phyloP scores from a whole-genome alignment of 2,888 invertebrate species.

The Hanleya hanleyi region DNA sequence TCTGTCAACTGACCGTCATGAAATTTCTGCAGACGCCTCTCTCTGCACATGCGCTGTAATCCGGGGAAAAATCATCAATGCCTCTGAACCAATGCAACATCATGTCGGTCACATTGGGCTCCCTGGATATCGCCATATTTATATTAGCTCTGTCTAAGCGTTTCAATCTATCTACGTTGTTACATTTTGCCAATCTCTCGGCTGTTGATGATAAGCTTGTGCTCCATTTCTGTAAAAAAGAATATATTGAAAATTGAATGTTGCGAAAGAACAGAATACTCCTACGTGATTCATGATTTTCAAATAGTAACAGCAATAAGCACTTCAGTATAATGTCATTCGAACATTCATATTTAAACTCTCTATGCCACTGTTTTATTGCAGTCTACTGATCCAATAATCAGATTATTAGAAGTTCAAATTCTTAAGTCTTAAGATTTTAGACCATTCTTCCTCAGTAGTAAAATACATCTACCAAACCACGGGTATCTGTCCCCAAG shows the following conservation, averaged over 20 bases:
- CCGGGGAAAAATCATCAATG: constrained; percentile 4
- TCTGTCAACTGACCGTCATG: constrained; percentile 20
- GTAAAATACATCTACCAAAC: too few species aligned
- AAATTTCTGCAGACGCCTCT: constrained; percentile 11
- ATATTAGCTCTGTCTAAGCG: background rate
- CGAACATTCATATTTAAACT: too few species aligned
- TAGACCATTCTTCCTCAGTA: too few species aligned
- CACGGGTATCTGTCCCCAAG: too few species aligned
- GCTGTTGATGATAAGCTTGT: constrained; percentile 4
- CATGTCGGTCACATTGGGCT: background rate
- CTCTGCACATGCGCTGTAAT: constrained; percentile 9
- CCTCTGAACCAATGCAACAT: constrained; percentile 15
- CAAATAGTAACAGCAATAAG: too few species aligned
- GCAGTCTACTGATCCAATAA: too few species aligned
- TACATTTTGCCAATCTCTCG: background rate
- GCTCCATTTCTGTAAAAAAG: constrained; percentile 17
- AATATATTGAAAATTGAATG: background rate
- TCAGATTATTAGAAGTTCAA: too few species aligned
- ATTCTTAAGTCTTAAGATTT: too few species aligned
- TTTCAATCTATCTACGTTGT: background rate
- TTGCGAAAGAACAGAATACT: too few species aligned
- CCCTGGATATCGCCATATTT: background rate
- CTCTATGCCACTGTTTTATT: too few species aligned
- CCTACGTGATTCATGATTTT: too few species aligned
- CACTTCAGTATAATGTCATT: too few species aligned